Evolutionary conservation across 2,113 vertebrate species (phyloP).

Genomic region (Apaloderma vittatum): DNA sequence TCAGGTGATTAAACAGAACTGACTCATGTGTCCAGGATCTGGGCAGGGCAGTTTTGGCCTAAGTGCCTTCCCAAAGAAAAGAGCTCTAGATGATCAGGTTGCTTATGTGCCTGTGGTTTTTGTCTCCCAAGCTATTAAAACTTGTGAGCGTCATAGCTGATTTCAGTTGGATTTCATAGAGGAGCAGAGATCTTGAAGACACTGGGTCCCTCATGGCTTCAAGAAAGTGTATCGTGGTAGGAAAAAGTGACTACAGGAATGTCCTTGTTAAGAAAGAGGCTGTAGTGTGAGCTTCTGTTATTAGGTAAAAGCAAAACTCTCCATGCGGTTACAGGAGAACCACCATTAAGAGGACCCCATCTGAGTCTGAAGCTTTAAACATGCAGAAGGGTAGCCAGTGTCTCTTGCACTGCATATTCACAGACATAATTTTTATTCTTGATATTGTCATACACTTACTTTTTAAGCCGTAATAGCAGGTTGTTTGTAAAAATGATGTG

Average conservation of each 20-base stretch:
- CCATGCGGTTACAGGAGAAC: not conserved
- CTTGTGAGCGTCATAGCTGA: fast-evolving
- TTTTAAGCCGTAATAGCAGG: not conserved
- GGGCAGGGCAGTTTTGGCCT: fast-evolving
- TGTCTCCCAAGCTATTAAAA: not conserved
- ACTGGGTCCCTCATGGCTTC: not conserved
- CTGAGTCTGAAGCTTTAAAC: not conserved
- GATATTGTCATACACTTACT: not conserved
- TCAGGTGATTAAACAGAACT: not conserved
- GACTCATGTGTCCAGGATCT: not conserved
- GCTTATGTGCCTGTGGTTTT: not conserved
- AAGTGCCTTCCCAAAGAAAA: not conserved
- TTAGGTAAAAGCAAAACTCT: not conserved
- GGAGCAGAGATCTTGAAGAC: fast-evolving
- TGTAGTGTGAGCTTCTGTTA: not conserved
- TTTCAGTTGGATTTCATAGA: not conserved
- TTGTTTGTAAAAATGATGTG: not conserved
- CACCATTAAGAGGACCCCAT: not conserved
- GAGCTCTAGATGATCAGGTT: not conserved
- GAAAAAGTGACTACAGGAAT: not conserved
- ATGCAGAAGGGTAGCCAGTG: not conserved
- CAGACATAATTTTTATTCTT: not conserved
- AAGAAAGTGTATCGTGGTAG: not conserved
- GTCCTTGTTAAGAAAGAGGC: not conserved
- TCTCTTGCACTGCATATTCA: not conserved